Evolutionary conservation across 2,113 vertebrate species (phyloP), one percentile per base, ranked within the genome.

Genomic region (Corvus cornix): DNA sequence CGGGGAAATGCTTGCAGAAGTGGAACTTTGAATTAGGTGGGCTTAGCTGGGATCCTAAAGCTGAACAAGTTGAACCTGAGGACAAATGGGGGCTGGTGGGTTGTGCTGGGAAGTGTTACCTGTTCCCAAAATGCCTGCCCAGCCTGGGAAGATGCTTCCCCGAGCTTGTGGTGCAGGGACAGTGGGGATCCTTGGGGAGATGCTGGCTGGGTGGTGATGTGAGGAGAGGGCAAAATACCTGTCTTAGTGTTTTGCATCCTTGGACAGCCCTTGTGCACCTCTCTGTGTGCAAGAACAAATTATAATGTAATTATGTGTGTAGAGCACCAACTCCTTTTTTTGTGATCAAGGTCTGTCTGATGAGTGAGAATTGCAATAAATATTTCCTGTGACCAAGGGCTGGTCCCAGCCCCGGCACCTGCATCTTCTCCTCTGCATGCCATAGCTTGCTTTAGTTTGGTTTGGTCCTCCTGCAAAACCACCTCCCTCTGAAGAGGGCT

Each of bases 61-160:
- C 86, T 62, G 67, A 70, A 43, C 16, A 46, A 53, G 43, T 52
- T 66, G n/a, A 85, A 53, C 52, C 8, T 58, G 37, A 55, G 31
- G 37, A 24, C 33, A 72, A 23, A n/a, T 4, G 4, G 3, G 7
- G 37, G 53, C 51, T 10, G 21, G 9, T 59, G 46, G 26, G 17
- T 51, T 1, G 0, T 11, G 4, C 20, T 1, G 1, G 44, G 33
- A 87, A 26, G 28, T 46, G 39, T 0, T 3, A 75, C 4, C 52
- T 8, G 1, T 44, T 90, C 56, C 67, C 79, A 76, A 68, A 92
- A 82, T 16, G 28, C 33, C 33, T 39, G 31, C 16, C 12, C 31
- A 22, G 51, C 26, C 31, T 84, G 60, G 69, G 48, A 48, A 82
- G 37, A 16, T 67, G 37, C 37, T 74, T 81, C 39, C 35, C 51